Conservation (phyloP, 1,140 invertebrate genomes). For the Dreissena rostriformis region DNA sequence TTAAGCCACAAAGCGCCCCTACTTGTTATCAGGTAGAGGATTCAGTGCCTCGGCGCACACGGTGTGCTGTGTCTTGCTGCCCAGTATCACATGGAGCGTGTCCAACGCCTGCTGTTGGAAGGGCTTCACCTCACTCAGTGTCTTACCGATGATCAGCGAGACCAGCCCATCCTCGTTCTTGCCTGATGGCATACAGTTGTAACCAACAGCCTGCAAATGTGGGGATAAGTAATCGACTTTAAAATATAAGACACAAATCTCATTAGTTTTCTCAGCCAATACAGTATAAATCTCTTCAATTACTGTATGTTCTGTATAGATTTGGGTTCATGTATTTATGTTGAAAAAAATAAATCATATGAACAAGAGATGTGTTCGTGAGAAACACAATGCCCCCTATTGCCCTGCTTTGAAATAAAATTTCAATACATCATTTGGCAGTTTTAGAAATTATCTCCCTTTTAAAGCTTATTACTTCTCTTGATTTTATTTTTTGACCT, state of each 20-base stretch:
- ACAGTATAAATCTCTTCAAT: no score
- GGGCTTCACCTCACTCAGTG: slow-evolving; percentile 87
- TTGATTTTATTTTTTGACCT: no score
- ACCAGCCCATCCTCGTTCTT: slow-evolving; percentile 95
- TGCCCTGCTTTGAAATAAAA: no score
- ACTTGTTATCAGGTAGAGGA: slow-evolving; percentile 88
- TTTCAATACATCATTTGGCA: no score
- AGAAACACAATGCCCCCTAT: no score
- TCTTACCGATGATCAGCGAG: slow-evolving; percentile 90
- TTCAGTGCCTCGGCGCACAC: slow-evolving; percentile 90
- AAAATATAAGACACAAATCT: not conserved
- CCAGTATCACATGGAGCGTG: slow-evolving; percentile 85
- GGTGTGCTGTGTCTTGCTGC: slow-evolving; percentile 91
- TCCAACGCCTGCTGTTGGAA: slow-evolving; percentile 89
- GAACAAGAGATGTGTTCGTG: no score
- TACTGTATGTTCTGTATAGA: no score
- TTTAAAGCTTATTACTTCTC: no score
- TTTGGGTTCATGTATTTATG: no score
- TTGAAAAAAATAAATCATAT: no score
- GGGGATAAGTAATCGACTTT: not conserved
- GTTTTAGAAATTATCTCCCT: no score
- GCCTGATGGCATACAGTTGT: slow-evolving; percentile 90
- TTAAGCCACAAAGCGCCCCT: no score
- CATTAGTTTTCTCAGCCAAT: not conserved
- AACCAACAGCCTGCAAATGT: slow-evolving; percentile 88